phyloP scores from a whole-genome alignment of 1,140 invertebrate species.

The Hirudo medicinalis region DNA sequence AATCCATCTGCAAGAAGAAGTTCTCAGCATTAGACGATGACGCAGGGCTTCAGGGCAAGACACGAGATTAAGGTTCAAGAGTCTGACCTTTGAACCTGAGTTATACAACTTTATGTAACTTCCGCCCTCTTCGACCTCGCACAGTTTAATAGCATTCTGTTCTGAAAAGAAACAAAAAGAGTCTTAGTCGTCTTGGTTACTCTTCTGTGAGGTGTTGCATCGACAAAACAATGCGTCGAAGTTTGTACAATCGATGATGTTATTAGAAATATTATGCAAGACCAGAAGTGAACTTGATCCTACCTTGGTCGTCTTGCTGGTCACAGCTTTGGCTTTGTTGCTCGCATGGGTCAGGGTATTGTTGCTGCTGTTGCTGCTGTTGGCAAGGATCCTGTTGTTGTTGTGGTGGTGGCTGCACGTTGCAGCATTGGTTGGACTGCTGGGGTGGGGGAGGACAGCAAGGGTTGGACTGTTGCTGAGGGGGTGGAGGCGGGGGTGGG shows the following conservation, averaged over 20 bases:
- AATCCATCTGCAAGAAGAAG: neutral
- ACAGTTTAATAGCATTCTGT: neutral
- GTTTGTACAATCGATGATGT: neutral
- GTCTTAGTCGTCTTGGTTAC: too few species aligned
- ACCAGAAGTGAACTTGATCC: neutral
- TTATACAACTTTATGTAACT: neutral
- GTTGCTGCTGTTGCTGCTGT: slow-evolving; percentile 7
- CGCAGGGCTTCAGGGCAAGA: neutral
- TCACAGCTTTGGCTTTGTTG: neutral
- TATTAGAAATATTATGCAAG: neutral
- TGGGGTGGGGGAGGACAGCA: too few species aligned
- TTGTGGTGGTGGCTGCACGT: too few species aligned
- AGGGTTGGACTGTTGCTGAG: too few species aligned
- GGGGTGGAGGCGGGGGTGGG: too few species aligned
- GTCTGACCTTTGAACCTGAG: neutral
- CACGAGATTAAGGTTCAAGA: neutral
- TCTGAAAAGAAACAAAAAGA: too few species aligned
- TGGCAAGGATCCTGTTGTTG: neutral
- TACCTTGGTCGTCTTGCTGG: neutral
- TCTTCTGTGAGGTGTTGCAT: too few species aligned
- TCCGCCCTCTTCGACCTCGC: neutral
- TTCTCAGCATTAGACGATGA: neutral
- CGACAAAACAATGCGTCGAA: neutral
- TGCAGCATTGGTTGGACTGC: too few species aligned
- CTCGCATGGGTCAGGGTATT: neutral